These are phyloP conservation scores for Dynastes grantii DNA, from an alignment of 2,888 invertebrate genomes.

Conservation along the genomic window DNA sequence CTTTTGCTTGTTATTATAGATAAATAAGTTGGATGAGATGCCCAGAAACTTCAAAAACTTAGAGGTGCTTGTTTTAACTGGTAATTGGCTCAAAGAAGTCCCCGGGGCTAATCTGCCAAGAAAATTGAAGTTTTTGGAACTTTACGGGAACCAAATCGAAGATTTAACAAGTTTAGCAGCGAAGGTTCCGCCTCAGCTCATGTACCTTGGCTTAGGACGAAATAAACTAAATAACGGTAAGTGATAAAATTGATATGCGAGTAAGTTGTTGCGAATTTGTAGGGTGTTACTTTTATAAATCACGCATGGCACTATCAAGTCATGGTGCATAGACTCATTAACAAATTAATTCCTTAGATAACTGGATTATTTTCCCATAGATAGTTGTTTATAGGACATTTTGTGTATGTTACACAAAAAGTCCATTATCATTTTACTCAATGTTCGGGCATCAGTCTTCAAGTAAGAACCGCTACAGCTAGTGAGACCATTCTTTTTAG, in stretches of 20 bases:
- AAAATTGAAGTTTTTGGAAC: conserved; percentile 70
- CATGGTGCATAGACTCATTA: too few relatives aligned
- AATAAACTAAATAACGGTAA: conserved; percentile 69
- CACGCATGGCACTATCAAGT: too few relatives aligned
- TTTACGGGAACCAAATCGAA: conserved; percentile 71
- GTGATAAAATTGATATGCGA: conserved; percentile 49
- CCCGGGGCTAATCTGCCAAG: conserved; percentile 68
- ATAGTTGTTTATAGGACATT: too few relatives aligned
- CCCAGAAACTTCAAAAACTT: conserved; percentile 67
- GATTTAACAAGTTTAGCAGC: conserved; percentile 66
- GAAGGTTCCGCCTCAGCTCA: conserved; percentile 68
- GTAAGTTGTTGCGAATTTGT: too few relatives aligned
- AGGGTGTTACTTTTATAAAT: too few relatives aligned
- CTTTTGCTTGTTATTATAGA: conserved; percentile 65
- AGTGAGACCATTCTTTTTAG: too few relatives aligned
- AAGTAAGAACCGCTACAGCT: too few relatives aligned
- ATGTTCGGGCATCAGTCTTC: too few relatives aligned
- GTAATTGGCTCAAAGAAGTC: conserved; percentile 67
- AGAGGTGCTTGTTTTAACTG: conserved; percentile 71
- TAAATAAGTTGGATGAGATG: conserved; percentile 60
- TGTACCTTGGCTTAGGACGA: conserved; percentile 73
- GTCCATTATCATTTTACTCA: too few relatives aligned
- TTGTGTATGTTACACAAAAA: too few relatives aligned
- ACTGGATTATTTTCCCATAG: too few relatives aligned
- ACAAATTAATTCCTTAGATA: too few relatives aligned